Conservation (phyloP, 2,888 invertebrate species). For the Endomychus coccineus region DNA sequence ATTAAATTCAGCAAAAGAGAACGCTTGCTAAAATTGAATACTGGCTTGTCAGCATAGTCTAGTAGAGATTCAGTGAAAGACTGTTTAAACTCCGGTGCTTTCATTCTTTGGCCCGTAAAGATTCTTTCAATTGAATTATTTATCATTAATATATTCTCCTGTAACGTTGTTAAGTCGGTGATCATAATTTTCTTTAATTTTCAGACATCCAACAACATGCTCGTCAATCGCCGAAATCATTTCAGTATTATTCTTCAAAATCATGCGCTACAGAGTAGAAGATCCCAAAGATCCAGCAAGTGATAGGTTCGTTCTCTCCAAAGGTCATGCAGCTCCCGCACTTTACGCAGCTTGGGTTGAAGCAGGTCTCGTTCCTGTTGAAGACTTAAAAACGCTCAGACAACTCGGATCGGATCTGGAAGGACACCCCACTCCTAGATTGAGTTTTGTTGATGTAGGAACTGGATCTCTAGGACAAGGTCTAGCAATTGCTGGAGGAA, state of each 20-base stretch:
- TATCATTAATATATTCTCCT: too few relatives aligned
- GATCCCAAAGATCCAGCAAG: conserved; percentile 80
- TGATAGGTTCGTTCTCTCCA: conserved; percentile 94
- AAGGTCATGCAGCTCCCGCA: conserved; percentile 97
- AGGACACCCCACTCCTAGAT: conserved; percentile 95
- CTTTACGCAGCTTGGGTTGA: conserved; percentile 99
- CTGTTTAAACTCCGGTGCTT: too few relatives aligned
- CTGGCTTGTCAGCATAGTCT: too few relatives aligned
- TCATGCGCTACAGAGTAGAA: conserved; percentile 85
- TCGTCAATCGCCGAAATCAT: conserved; percentile 96
- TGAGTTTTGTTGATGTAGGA: conserved; percentile 96
- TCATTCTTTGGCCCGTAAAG: too few relatives aligned
- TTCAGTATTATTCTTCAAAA: conserved; percentile 96
- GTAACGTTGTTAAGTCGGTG: too few relatives aligned
- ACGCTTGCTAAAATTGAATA: too few relatives aligned
- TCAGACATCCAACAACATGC: conserved; percentile 96
- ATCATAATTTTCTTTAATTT: too few relatives aligned
- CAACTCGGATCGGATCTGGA: conserved; percentile 91
- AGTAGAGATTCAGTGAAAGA: too few relatives aligned
- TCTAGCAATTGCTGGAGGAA: conserved; percentile 89
- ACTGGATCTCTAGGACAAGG: conserved; percentile 98
- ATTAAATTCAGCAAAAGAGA: too few relatives aligned
- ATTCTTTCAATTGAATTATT: too few relatives aligned
- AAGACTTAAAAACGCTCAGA: conserved; percentile 76
- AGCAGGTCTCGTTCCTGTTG: conserved; percentile 77